Conservation (phyloP, 92 coral and sea anemone genomes). For the Phenganax subtilis region DNA sequence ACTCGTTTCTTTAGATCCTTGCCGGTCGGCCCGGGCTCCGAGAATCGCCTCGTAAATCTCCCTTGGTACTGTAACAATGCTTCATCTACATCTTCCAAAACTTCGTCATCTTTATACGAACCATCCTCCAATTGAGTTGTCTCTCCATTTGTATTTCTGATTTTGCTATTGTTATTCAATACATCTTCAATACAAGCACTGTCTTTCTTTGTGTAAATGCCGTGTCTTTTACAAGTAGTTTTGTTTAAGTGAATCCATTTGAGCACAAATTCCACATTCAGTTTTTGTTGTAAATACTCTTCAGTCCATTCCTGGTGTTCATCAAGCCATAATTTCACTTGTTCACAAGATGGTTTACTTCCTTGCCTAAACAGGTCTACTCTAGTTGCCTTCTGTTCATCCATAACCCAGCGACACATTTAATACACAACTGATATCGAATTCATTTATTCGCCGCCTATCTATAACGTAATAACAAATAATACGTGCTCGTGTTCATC, state of each 20-base stretch:
- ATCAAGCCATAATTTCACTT: conserved; percentile 96
- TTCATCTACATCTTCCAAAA: neutral
- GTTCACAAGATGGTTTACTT: conserved; percentile 86
- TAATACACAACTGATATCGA: conserved; percentile 41
- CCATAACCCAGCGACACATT: conserved; percentile 47
- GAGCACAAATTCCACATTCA: conserved; percentile 77
- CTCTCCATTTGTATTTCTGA: neutral
- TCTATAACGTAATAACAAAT: conserved; percentile 13
- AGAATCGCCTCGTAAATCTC: conserved; percentile 26
- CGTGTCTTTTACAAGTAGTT: conserved; percentile 47
- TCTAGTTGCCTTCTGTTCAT: conserved; percentile 18
- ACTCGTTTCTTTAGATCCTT: conserved; percentile 8
- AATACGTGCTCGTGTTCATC: conserved; percentile 6
- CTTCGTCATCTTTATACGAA: neutral
- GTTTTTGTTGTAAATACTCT: conserved; percentile 89
- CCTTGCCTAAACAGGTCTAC: conserved; percentile 29
- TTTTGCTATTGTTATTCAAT: conserved; percentile 25
- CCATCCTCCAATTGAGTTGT: neutral
- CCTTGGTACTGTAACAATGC: conserved; percentile 13
- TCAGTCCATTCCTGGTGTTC: conserved; percentile 71
- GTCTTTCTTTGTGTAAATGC: conserved; percentile 44
- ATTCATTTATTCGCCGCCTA: conserved; percentile 30
- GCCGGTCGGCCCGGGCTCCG: conserved; percentile 30
- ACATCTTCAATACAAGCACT: conserved; percentile 44
- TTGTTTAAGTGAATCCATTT: conserved; percentile 75